These are phyloP conservation scores for Anhinga rufa DNA, from an alignment of 2,113 vertebrate genomes.

Conservation along the genomic window DNA sequence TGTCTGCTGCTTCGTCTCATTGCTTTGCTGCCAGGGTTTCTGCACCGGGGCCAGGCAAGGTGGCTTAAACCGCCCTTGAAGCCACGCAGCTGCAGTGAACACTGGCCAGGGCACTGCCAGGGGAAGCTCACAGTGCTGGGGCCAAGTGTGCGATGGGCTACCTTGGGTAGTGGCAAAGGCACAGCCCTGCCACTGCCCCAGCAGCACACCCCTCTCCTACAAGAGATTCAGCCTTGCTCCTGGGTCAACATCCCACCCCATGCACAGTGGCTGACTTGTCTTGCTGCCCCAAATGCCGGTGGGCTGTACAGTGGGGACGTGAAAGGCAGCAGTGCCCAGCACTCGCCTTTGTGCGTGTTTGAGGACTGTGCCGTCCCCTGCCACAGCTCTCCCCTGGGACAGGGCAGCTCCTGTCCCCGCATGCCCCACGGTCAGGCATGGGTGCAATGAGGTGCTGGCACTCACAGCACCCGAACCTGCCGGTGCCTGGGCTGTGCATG, in stretches of 20 bases:
- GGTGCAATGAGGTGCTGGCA: fast-evolving
- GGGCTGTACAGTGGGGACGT: fast-evolving
- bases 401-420: neutral
- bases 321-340: neutral
- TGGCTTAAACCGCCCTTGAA: fast-evolving
- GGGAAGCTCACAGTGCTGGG: fast-evolving
- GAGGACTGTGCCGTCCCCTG: fast-evolving
- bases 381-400: neutral
- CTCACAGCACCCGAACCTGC: fast-evolving
- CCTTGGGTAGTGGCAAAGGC: neutral
- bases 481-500: neutral
- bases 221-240: neutral
- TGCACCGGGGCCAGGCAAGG: neutral
- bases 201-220: neutral
- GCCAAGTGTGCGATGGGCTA: too few relatives aligned
- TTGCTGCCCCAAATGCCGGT: neutral
- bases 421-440: fast-evolving
- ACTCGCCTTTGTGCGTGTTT: too few relatives aligned
- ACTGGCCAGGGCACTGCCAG: neutral
- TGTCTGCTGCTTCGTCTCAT: neutral
- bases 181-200: neutral
- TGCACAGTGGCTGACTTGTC: fast-evolving
- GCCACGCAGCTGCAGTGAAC: fast-evolving
- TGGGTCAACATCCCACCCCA: neutral
- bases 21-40: neutral